Percentiles rank a stretch among this genome's conserved stretches.
These are phyloP conservation scores for Chondrilla cf. caribensis DNA, from an alignment of 37 sponge, comb jelly and placozoan genomes.

Conservation along the genomic window DNA sequence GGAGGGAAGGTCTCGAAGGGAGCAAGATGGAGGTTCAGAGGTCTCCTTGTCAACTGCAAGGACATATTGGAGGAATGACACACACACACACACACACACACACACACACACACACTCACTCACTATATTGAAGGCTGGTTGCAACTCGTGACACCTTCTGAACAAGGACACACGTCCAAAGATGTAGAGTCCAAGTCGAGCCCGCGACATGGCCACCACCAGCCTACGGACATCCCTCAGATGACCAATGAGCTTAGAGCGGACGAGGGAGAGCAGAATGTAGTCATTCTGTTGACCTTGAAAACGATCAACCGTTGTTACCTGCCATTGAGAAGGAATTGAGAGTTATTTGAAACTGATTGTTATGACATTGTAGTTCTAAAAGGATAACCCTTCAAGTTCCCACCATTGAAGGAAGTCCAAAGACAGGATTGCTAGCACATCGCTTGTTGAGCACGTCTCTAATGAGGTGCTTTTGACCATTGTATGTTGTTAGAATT, in stretches of 20 bases:
- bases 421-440: slow-evolving; percentile 94
- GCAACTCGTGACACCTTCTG: slow-evolving; percentile 84
- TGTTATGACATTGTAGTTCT: not conserved
- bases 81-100: too few relatives aligned
- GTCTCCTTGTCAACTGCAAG: slow-evolving; percentile 71
- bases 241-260: slow-evolving; percentile 92
- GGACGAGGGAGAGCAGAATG: slow-evolving; percentile 96
- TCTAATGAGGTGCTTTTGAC: slow-evolving; percentile 98
- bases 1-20: slow-evolving; percentile 87
- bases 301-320: slow-evolving; percentile 97
- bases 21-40: slow-evolving; percentile 67
- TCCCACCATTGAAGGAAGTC: slow-evolving; percentile 57
- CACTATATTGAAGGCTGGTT: slow-evolving; percentile 93
- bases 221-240: slow-evolving; percentile 94
- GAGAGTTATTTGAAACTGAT: not conserved
- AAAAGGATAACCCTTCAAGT: not conserved
- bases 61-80: not conserved
- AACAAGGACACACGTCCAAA: slow-evolving; percentile 88
- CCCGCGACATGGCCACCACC: slow-evolving; percentile 98
- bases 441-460: slow-evolving; percentile 93
- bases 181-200: slow-evolving; percentile 93
- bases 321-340: slow-evolving; percentile 53
- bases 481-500: slow-evolving; percentile 99
- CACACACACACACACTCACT: slow-evolving; percentile 12
- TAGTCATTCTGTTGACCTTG: slow-evolving; percentile 99